Percentiles rank a stretch among this genome's conserved stretches.
Conservation (phyloP, 2,888 invertebrate genomes). For the Deilephila porcellus region DNA sequence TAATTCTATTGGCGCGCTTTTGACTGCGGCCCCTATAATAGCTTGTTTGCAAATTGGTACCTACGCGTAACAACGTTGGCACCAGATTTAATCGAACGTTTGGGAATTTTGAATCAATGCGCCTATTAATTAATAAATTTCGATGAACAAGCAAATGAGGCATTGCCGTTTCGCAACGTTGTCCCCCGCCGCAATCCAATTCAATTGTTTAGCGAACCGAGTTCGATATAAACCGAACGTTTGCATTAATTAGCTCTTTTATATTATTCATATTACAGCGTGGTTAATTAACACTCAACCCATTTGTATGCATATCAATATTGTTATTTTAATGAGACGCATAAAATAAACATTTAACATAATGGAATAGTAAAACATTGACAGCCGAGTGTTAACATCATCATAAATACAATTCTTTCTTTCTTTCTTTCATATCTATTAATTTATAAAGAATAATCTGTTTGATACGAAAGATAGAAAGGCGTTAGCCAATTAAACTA, state of each 20-base stretch:
- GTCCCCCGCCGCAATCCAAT: conserved; percentile 26
- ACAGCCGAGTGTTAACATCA: background rate
- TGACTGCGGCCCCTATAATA: conserved; percentile 67
- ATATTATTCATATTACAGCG: background rate
- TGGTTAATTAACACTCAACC: background rate
- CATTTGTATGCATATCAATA: background rate
- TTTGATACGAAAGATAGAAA: background rate
- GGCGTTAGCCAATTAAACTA: background rate
- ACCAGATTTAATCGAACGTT: conserved; percentile 52
- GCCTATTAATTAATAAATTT: conserved; percentile 47
- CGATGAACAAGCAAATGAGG: conserved; percentile 34
- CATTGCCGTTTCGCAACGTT: conserved; percentile 22
- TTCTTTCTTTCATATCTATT: too few species aligned
- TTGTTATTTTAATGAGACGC: background rate
- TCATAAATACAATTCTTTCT: too few species aligned
- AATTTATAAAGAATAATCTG: background rate
- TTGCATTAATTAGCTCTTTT: conserved; percentile 3
- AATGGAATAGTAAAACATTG: background rate
- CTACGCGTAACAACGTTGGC: conserved; percentile 56
- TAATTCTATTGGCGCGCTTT: conserved; percentile 82
- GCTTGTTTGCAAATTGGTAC: conserved; percentile 75
- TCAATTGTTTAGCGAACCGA: conserved; percentile 27
- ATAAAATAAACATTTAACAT: background rate
- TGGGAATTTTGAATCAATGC: conserved; percentile 43
- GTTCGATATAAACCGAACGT: conserved; percentile 3